phyloP scores from a whole-genome alignment of 2,888 invertebrate species.

The Callyntrura sp. region DNA sequence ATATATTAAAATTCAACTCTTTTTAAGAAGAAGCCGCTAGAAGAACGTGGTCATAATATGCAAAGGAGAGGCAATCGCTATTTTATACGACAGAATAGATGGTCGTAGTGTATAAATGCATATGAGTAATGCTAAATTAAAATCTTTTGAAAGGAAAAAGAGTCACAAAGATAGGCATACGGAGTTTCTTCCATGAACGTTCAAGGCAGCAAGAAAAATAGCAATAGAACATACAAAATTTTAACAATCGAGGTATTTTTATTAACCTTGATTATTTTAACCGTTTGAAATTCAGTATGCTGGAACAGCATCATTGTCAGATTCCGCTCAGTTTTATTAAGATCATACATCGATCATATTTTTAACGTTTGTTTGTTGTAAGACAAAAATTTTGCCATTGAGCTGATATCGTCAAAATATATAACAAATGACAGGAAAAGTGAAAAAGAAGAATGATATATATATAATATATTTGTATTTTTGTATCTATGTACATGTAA shows the following conservation, averaged over 20 bases:
- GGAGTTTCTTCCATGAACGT: too few relatives aligned
- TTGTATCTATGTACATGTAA: neutral
- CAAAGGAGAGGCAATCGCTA: neutral
- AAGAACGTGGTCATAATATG: slow-evolving; percentile 8
- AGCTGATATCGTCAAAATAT: neutral
- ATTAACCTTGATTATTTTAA: too few relatives aligned
- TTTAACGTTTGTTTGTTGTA: neutral
- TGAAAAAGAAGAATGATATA: slow-evolving; percentile 17
- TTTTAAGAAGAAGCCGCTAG: neutral
- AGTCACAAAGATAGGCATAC: neutral
- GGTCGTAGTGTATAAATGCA: neutral
- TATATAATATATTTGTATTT: neutral
- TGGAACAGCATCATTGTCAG: too few relatives aligned
- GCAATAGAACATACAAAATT: too few relatives aligned
- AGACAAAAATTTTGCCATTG: neutral
- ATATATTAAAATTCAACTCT: slow-evolving; percentile 15
- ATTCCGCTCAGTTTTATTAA: slow-evolving; percentile 5
- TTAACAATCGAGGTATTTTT: too few relatives aligned
- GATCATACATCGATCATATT: neutral
- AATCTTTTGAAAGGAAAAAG: neutral
- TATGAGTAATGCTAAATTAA: neutral
- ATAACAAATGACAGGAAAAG: slow-evolving; percentile 23
- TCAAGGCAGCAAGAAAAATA: too few relatives aligned
- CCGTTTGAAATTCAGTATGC: neutral
- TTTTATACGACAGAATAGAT: neutral